phyloP scores from a whole-genome alignment of 2,888 invertebrate genomes.

The Philonicus albiceps region DNA sequence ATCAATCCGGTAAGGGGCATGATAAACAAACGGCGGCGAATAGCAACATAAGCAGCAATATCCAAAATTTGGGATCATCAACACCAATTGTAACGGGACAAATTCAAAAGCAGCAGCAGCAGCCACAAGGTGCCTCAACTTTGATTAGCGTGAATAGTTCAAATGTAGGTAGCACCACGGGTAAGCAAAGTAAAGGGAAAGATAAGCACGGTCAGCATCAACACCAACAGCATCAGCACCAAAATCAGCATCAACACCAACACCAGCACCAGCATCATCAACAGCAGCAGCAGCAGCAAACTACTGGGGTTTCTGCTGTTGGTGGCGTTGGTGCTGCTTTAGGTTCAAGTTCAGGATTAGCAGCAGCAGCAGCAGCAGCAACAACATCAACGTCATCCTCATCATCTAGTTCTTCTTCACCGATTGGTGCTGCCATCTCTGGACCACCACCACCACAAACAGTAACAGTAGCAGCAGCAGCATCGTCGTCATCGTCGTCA shows the following conservation, averaged over 20 bases:
- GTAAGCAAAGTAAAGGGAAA: neutral
- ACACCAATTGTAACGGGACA: neutral
- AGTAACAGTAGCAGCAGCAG: neutral
- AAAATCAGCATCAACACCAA: conserved; percentile 17
- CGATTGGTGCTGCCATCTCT: neutral
- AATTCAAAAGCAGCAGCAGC: neutral
- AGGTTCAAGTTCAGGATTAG: no score
- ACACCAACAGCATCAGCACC: no score
- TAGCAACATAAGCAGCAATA: neutral
- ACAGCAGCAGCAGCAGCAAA: neutral
- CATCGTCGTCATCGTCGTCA: no score
- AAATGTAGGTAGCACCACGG: neutral
- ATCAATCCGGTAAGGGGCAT: no score
- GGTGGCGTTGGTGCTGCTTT: neutral
- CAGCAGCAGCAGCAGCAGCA: neutral
- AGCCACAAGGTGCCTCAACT: neutral
- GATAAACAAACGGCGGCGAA: no score
- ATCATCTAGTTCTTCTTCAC: neutral
- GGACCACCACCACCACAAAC: no score
- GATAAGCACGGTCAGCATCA: conserved; percentile 37
- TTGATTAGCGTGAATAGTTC: neutral
- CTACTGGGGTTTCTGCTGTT: neutral
- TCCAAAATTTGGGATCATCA: neutral
- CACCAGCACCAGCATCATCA: no score
- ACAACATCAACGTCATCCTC: neutral